Percentiles rank a stretch among this genome's conserved stretches.
Conservation (phyloP, 2,888 invertebrate species). For the Ophonus ardosiacus region DNA sequence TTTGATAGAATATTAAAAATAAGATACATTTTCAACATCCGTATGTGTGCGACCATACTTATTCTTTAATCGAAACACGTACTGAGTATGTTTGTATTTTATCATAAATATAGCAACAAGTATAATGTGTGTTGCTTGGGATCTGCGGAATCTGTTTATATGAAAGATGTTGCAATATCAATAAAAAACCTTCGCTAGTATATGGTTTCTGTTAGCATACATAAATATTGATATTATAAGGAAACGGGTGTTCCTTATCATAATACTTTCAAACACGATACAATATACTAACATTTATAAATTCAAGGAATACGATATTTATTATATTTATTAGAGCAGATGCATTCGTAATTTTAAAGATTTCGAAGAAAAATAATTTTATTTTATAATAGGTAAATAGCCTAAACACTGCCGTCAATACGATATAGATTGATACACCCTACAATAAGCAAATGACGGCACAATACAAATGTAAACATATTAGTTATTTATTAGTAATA, state of each 20-base stretch:
- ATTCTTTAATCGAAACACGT: not conserved
- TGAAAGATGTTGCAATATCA: conserved; percentile 38
- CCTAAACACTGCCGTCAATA: too few relatives aligned
- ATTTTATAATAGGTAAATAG: too few relatives aligned
- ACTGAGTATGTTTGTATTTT: conserved; percentile 27
- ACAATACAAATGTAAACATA: too few relatives aligned
- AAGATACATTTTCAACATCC: not conserved
- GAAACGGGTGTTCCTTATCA: conserved; percentile 32
- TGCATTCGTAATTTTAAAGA: not conserved
- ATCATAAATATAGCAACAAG: conserved; percentile 35
- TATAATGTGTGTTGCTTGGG: conserved; percentile 10
- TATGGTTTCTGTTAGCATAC: conserved; percentile 28
- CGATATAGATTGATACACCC: too few relatives aligned
- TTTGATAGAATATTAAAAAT: not conserved
- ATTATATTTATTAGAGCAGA: not conserved
- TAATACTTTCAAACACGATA: conserved; percentile 19
- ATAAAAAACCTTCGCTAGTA: conserved; percentile 29
- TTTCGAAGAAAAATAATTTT: too few relatives aligned
- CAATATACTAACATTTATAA: not conserved
- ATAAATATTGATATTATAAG: conserved; percentile 41
- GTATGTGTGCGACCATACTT: not conserved
- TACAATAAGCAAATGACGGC: too few relatives aligned
- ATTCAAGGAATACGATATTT: conserved; percentile 28
- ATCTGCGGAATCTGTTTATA: conserved; percentile 2
- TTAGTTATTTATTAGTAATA: too few relatives aligned